phyloP scores from a whole-genome alignment of 2,888 invertebrate genomes.

The Biston betularia region DNA sequence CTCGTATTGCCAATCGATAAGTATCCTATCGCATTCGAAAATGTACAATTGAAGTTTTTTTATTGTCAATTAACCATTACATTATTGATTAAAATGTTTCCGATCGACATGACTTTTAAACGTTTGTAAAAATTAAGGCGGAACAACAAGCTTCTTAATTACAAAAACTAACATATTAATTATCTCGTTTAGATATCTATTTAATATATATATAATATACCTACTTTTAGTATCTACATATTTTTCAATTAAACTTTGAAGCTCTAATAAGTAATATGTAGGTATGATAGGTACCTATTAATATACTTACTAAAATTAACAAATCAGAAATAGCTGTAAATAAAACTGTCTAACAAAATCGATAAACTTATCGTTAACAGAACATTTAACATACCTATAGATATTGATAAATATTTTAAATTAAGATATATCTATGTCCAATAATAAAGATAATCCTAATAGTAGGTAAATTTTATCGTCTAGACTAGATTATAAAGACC shows the following conservation, averaged over 20 bases:
- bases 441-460: not conserved
- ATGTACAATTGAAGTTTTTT: slow-evolving; percentile 37
- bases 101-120: slow-evolving; percentile 62
- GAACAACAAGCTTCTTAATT: slow-evolving; percentile 37
- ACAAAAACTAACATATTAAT: too few species aligned
- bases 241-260: too few species aligned
- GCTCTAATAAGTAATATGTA: too few species aligned
- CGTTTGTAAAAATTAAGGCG: slow-evolving; percentile 46
- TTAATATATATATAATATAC: not conserved
- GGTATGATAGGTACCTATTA: too few species aligned
- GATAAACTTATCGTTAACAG: not conserved
- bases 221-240: not conserved
- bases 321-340: too few species aligned
- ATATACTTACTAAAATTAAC: too few species aligned
- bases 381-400: not conserved
- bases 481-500: slow-evolving; percentile 9
- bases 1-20: slow-evolving; percentile 54
- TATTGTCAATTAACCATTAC: slow-evolving; percentile 63
- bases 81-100: slow-evolving; percentile 69
- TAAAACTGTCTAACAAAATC: too few species aligned
- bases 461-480: not conserved
- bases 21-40: slow-evolving; percentile 44
- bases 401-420: not conserved
- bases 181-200: not conserved
- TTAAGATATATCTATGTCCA: not conserved